Evolutionary conservation across 2,888 invertebrate species (phyloP), one percentile per base, ranked within the genome.

Genomic region (Ariolimax columbianus): DNA sequence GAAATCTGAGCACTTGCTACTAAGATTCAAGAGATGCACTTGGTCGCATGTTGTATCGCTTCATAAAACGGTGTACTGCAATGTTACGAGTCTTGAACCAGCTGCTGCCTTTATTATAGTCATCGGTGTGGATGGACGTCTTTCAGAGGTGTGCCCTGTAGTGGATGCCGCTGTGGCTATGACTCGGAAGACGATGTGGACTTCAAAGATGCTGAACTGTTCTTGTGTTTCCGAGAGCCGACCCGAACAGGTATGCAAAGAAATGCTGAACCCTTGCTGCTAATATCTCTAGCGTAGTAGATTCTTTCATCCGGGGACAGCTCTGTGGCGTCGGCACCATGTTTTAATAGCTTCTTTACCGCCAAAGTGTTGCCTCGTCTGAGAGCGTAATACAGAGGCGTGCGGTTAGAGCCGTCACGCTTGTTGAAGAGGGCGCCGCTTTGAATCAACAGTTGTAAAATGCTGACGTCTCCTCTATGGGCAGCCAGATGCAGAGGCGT

Each of bases 401-500:
- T 90, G 66, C 86, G 0, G 82, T 82, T 86, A 0, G 79, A 79
- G 77, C 88, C 86, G 85, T 92, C 91, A 40, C 86, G 87, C 33
- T 86, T 82, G 79, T 91, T 88, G 17, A 92, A 82, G 17, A 89
- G 86, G 14, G 90, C 91, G 14, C 89, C 90, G 36, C 89, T 86
- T 75, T 90, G 89, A 11, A 91, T 77, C 30, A 92, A 87, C 47
- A 91, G 86, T 79, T 91, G 89, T 11, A 91, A 87, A 36, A 92
- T 88, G 83, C 91, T 91, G 70, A 91, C 90, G 86, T 92, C 92
- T 59, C 92, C 91, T 4, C 91, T 88, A 85, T 92, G 90, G 0
- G 92, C 91, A n/a, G 91, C 92, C 26, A 92, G 86, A 79, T 92
- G 92, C 36, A 92, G 86, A 23, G 91, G 90, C 3, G 91, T 87